A percentile compares a stretch with the other conserved stretches of the same genome.
Conservation (phyloP, 2,797 vertebrate species). For the Danio choprae region DNA sequence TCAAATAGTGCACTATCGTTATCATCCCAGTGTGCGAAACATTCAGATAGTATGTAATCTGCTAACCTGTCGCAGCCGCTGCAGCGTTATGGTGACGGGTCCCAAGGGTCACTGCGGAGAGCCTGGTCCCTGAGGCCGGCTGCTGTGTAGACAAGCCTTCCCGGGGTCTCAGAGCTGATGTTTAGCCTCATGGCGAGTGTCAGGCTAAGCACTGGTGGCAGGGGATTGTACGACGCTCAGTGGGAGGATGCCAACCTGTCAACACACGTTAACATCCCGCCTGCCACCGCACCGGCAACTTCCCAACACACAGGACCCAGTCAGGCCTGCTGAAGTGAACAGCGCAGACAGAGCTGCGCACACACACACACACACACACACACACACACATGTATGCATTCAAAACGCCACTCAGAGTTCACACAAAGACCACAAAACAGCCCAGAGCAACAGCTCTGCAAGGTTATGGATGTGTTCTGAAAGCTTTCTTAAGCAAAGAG, state of each 20-base stretch:
- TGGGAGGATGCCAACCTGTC: slow-evolving; percentile 64
- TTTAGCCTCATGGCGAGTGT: slow-evolving; percentile 64
- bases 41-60: slow-evolving; percentile 8
- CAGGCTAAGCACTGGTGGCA: slow-evolving; percentile 70
- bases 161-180: slow-evolving; percentile 53
- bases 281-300: slow-evolving; percentile 57
- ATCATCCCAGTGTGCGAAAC: not conserved
- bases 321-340: slow-evolving; percentile 47
- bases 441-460: slow-evolving; percentile 40
- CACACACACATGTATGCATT: not conserved
- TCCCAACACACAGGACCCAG: slow-evolving; percentile 36
- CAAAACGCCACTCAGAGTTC: slow-evolving; percentile 56
- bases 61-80: not conserved
- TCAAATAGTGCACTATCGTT: slow-evolving; percentile 17
- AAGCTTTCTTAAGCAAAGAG: slow-evolving; percentile 16
- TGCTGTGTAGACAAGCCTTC: slow-evolving; percentile 23
- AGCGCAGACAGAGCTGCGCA: slow-evolving; percentile 5
- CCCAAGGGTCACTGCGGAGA: not conserved
- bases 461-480: slow-evolving; percentile 36
- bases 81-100: slow-evolving; percentile 5
- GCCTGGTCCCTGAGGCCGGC: slow-evolving; percentile 1
- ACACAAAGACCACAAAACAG: slow-evolving; percentile 52
- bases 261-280: slow-evolving; percentile 52
- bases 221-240: slow-evolving; percentile 58
- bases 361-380: not conserved